Percentiles rank a stretch among this genome's conserved stretches.
Conservation (phyloP, 2,888 invertebrate genomes). For the Parapristionchus giblindavisi region DNA sequence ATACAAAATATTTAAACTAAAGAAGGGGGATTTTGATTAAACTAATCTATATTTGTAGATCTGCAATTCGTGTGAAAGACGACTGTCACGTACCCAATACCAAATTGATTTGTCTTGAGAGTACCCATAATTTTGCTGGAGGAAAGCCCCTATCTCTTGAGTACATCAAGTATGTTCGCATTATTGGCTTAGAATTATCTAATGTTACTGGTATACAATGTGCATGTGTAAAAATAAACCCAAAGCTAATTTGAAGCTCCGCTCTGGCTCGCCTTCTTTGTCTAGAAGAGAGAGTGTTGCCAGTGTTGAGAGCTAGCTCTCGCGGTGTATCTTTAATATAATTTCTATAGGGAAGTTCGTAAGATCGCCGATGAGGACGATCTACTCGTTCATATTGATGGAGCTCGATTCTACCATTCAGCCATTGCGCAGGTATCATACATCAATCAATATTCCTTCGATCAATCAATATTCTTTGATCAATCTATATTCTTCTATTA, state of each 20-base stretch:
- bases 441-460: not conserved
- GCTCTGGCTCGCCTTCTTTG: no score
- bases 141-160: conserved; percentile 84
- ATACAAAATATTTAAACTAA: no score
- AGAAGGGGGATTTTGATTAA: no score
- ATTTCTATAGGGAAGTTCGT: conserved; percentile 72
- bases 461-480: not conserved
- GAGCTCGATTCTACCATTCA: conserved; percentile 90
- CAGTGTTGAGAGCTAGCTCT: no score
- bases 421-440: conserved; percentile 74
- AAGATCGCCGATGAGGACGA: conserved; percentile 77
- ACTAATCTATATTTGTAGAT: no score
- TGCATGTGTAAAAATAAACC: not conserved
- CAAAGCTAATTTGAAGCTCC: not conserved
- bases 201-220: not conserved
- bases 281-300: no score
- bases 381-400: conserved; percentile 86
- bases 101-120: conserved; percentile 84
- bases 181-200: not conserved
- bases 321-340: no score
- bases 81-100: conserved; percentile 82
- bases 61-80: conserved; percentile 55
- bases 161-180: conserved; percentile 79
- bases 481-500: not conserved
- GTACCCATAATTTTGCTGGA: conserved; percentile 88